A percentile compares a stretch with the other conserved stretches of the same genome.
These are phyloP conservation scores for Corella eumyota DNA, from an alignment of 23 tunicate species.

Conservation along the genomic window DNA sequence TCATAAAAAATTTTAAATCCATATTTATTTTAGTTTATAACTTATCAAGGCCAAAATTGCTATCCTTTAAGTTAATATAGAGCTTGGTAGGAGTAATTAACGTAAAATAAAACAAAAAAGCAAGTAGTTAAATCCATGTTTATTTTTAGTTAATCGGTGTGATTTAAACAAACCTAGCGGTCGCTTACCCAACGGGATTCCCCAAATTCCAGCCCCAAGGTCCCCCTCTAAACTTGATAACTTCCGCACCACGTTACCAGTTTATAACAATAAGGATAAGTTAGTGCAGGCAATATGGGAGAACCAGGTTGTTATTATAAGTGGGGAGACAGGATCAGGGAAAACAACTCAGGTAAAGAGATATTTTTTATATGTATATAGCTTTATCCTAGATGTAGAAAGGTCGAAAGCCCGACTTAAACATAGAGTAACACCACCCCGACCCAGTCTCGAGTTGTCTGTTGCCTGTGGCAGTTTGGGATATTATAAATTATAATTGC, in stretches of 20 bases:
- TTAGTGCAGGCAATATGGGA: conserved; percentile 37
- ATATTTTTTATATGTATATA: not conserved
- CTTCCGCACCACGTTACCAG: conserved; percentile 46
- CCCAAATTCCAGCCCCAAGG: conserved; percentile 66
- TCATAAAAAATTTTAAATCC: too few relatives aligned
- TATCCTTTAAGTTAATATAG: too few relatives aligned
- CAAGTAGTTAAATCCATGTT: not conserved
- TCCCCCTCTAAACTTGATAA: conserved; percentile 36
- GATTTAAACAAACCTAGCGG: conserved; percentile 86
- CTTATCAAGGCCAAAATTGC: too few relatives aligned
- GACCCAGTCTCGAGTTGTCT: not conserved
- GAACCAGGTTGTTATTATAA: conserved; percentile 46
- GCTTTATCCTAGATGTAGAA: not conserved
- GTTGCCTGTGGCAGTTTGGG: not conserved
- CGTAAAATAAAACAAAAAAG: too few relatives aligned
- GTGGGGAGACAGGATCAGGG: conserved; percentile 71
- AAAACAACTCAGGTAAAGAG: conserved; percentile 74
- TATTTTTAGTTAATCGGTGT: conserved; percentile 36
- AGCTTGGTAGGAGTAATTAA: too few relatives aligned
- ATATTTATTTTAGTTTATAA: too few relatives aligned
- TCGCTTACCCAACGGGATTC: conserved; percentile 83
- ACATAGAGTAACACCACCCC: not conserved
- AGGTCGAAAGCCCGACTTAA: not conserved
- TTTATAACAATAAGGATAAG: conserved; percentile 31
- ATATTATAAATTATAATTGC: too few relatives aligned